These are phyloP conservation scores for Uria lomvia DNA, from an alignment of 2,113 vertebrate species.

Conservation along the genomic window DNA sequence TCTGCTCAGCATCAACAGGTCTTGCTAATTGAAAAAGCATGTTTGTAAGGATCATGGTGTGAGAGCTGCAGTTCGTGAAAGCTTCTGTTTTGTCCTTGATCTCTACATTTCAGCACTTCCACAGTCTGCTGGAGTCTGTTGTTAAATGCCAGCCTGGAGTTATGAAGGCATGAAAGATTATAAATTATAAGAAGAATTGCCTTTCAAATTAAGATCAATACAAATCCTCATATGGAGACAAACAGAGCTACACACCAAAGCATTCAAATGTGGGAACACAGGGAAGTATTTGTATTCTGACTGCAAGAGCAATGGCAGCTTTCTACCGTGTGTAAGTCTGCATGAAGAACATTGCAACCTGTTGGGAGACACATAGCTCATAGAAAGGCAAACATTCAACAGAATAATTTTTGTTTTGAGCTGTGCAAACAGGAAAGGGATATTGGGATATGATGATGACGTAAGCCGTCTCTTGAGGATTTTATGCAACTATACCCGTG, in stretches of 20 bases:
- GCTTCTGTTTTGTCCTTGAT: slow-evolving; percentile 10
- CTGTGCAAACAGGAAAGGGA: neutral
- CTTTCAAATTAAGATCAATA: slow-evolving; percentile 31
- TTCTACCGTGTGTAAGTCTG: neutral
- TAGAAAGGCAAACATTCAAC: neutral
- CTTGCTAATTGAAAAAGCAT: neutral
- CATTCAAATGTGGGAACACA: neutral
- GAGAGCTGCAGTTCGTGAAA: neutral
- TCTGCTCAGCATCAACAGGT: neutral
- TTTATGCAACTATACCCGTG: neutral
- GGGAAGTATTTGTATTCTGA: neutral
- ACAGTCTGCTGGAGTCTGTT: neutral
- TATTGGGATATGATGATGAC: neutral
- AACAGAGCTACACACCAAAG: neutral
- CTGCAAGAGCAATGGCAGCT: neutral
- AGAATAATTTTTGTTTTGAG: neutral
- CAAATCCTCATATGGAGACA: neutral
- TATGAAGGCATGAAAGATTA: neutral
- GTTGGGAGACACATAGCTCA: neutral
- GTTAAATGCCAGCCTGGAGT: slow-evolving; percentile 23
- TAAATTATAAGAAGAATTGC: neutral
- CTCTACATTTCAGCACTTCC: slow-evolving; percentile 13
- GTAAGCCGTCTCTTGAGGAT: neutral
- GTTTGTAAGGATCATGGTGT: neutral
- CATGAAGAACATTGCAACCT: neutral